phyloP scores from a whole-genome alignment of 1,140 invertebrate species.

The Musca domestica region DNA sequence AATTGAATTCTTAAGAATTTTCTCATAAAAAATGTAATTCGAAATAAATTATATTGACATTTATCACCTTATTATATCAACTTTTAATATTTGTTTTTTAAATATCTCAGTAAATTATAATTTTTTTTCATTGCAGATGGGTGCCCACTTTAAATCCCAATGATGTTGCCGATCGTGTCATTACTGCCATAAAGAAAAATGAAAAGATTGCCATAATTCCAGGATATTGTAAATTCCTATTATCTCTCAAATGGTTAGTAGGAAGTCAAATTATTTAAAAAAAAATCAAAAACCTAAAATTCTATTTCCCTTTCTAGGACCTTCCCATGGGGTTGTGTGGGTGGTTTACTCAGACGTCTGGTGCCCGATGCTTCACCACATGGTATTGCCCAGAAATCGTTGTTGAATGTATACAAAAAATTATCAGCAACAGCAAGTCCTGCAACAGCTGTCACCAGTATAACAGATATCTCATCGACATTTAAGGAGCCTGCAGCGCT shows the following conservation, averaged over 20 bases:
- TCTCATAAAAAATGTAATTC: too few relatives aligned
- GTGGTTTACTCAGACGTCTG: slow-evolving; percentile 63
- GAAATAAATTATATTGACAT: too few relatives aligned
- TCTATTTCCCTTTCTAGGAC: slow-evolving; percentile 59
- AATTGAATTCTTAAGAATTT: too few relatives aligned
- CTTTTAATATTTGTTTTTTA: too few relatives aligned
- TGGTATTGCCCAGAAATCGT: slow-evolving; percentile 27
- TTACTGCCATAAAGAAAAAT: slow-evolving; percentile 79
- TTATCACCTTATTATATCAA: too few relatives aligned
- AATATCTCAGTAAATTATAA: too few relatives aligned
- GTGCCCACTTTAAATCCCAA: slow-evolving; percentile 82
- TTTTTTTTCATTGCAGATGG: slow-evolving; percentile 58
- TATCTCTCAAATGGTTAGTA: slow-evolving; percentile 69
- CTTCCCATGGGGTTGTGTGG: slow-evolving; percentile 66
- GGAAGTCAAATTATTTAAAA: too few relatives aligned
- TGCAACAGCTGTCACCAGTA: slow-evolving; percentile 13
- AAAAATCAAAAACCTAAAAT: too few relatives aligned
- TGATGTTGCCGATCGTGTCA: slow-evolving; percentile 79
- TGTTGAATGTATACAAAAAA: slow-evolving; percentile 6
- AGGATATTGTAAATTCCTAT: slow-evolving; percentile 63
- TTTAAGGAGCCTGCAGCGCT: slow-evolving; percentile 33
- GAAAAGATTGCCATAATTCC: slow-evolving; percentile 78
- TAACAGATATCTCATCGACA: slow-evolving; percentile 6
- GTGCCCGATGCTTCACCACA: slow-evolving; percentile 64
- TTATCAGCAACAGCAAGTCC: slow-evolving; percentile 22